A percentile compares a stretch with the other conserved stretches of the same genome.
These are phyloP conservation scores for Apostichopus leukothele DNA, from an alignment of 53 echinoderm and acorn worm species.

Conservation along the genomic window DNA sequence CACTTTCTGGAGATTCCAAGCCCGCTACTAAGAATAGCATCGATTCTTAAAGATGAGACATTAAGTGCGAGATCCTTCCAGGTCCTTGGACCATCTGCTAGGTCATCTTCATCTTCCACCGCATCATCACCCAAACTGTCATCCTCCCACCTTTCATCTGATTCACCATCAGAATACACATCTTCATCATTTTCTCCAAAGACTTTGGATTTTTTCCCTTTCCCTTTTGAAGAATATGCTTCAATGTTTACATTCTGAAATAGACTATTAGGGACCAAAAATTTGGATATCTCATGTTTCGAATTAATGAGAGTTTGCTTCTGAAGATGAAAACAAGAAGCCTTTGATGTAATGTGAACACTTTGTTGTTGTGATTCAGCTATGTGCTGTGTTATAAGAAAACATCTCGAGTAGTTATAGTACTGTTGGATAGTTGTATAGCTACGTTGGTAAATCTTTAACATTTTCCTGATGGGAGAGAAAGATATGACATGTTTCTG, in stretches of 20 bases:
- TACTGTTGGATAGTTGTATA: background rate
- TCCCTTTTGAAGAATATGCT: constrained; percentile 16
- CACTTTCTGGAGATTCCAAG: constrained; percentile 89
- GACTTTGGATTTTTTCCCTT: background rate
- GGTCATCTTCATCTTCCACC: constrained; percentile 52
- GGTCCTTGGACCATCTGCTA: constrained; percentile 4
- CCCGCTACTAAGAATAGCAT: constrained; percentile 82
- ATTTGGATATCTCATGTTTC: background rate
- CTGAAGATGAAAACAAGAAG: background rate
- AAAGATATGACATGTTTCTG: background rate
- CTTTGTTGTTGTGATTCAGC: background rate
- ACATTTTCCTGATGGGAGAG: background rate
- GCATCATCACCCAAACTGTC: background rate
- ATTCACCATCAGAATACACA: background rate
- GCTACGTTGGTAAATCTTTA: background rate
- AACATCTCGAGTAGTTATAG: background rate
- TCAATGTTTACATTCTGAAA: background rate
- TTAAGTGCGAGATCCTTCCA: constrained; percentile 70
- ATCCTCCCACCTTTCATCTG: constrained; percentile 22
- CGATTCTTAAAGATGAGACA: constrained; percentile 70
- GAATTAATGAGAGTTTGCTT: background rate
- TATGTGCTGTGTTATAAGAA: background rate
- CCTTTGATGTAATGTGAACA: background rate
- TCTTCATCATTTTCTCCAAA: constrained; percentile 3
- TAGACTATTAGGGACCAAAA: background rate